These are phyloP conservation scores for Globia sparganii DNA, from an alignment of 2,888 invertebrate species.

Conservation along the genomic window DNA sequence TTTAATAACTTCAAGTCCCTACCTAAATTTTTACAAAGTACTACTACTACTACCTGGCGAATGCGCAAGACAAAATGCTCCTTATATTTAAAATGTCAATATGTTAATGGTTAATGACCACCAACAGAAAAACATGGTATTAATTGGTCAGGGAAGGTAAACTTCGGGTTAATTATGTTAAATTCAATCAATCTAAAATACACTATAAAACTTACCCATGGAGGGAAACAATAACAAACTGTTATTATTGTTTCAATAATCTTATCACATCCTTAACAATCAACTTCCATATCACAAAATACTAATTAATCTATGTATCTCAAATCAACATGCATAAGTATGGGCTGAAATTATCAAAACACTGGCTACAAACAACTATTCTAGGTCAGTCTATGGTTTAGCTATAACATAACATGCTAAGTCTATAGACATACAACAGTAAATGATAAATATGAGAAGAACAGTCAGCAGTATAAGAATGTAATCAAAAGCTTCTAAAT, in stretches of 20 bases:
- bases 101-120: not conserved
- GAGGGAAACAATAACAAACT: constrained; percentile 31
- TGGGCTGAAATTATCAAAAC: constrained; percentile 39
- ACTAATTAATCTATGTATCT: constrained; percentile 42
- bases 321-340: constrained; percentile 57
- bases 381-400: constrained; percentile 16
- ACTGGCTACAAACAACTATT: constrained; percentile 10
- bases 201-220: constrained; percentile 31
- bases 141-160: not conserved
- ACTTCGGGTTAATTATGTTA: constrained; percentile 10
- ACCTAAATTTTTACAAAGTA: not conserved
- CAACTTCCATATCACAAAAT: constrained; percentile 39
- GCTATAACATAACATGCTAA: constrained; percentile 43
- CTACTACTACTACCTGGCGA: not conserved
- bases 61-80: not conserved
- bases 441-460: constrained; percentile 42
- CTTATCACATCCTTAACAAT: constrained; percentile 53
- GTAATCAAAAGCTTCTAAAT: constrained; percentile 47
- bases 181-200: constrained; percentile 23
- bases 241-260: constrained; percentile 46
- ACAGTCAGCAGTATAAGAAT: constrained; percentile 46
- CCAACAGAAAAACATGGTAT: not conserved
- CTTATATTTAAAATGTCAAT: not conserved
- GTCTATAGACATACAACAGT: constrained; percentile 46
- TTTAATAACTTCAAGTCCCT: not conserved